Conservation (phyloP, 2,888 invertebrate species). For the Scaeva pyrastri region DNA sequence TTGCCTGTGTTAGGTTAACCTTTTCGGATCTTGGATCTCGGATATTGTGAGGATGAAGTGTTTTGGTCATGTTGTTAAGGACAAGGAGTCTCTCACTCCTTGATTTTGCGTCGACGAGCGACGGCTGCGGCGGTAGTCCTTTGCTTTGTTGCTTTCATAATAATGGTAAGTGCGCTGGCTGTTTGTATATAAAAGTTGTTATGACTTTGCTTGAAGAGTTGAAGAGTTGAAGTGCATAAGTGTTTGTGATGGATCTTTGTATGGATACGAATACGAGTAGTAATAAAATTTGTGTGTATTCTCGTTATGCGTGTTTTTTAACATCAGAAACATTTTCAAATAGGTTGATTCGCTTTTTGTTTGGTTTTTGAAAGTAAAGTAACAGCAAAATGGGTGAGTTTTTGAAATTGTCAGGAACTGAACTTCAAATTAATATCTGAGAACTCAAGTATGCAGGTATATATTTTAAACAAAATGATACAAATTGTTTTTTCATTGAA, state of each 20-base stretch:
- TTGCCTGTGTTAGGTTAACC: neutral
- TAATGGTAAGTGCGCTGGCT: slow-evolving; percentile 27
- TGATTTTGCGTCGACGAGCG: too few species aligned
- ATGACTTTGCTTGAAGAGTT: slow-evolving; percentile 8
- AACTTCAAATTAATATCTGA: too few species aligned
- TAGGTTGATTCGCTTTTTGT: too few species aligned
- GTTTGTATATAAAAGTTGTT: slow-evolving; percentile 27
- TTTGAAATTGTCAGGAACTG: too few species aligned
- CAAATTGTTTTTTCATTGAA: neutral
- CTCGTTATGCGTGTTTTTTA: neutral
- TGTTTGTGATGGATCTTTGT: too few species aligned
- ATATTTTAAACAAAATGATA: neutral
- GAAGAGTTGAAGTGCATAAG: neutral
- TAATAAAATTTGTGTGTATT: slow-evolving; percentile 1
- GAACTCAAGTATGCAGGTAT: too few species aligned
- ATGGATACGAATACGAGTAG: neutral
- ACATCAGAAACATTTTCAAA: neutral
- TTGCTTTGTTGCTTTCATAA: slow-evolving; percentile 6
- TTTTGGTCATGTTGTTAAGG: slow-evolving; percentile 26
- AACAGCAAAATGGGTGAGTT: too few species aligned
- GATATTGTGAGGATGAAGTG: slow-evolving; percentile 25
- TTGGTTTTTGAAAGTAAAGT: too few species aligned
- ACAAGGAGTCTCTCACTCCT: neutral
- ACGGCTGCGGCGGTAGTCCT: too few species aligned
- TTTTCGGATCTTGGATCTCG: too few species aligned